phyloP scores from a whole-genome alignment of 2,113 vertebrate genomes.

The Seriola dumerili region DNA sequence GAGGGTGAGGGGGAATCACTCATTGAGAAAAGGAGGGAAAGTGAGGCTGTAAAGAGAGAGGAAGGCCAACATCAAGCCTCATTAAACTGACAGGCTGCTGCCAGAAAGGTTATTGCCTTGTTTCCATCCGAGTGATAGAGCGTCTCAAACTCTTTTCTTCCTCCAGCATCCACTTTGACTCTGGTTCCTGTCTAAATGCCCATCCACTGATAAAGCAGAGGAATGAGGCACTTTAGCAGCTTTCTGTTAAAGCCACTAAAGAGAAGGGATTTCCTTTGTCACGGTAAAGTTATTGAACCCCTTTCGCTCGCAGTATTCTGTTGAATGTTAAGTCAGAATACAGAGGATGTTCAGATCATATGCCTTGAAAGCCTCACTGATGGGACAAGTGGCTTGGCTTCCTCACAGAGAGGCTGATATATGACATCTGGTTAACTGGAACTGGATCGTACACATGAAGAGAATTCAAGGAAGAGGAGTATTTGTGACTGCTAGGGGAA shows the following conservation, averaged over 20 bases:
- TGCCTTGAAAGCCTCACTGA: constrained; percentile 52
- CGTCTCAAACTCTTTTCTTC: constrained; percentile 46
- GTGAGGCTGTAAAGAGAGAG: constrained; percentile 53
- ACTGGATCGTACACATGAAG: constrained; percentile 57
- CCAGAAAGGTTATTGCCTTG: constrained; percentile 65
- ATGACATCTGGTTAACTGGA: constrained; percentile 79
- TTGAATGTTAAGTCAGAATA: constrained; percentile 57
- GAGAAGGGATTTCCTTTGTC: constrained; percentile 73
- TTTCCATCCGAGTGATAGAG: constrained; percentile 66
- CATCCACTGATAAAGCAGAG: constrained; percentile 60
- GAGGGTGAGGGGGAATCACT: constrained; percentile 35
- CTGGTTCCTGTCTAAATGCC: constrained; percentile 71
- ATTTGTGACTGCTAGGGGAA: constrained; percentile 28
- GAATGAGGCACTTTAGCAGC: constrained; percentile 68
- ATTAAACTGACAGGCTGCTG: constrained; percentile 69
- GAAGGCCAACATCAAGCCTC: constrained; percentile 61
- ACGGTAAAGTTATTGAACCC: constrained; percentile 54
- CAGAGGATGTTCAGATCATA: constrained; percentile 61
- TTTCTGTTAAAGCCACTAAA: constrained; percentile 68
- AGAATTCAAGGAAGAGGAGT: constrained; percentile 38
- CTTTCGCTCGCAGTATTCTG: constrained; percentile 46
- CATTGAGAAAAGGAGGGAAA: constrained; percentile 48
- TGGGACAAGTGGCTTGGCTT: constrained; percentile 65
- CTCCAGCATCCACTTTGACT: constrained; percentile 50
- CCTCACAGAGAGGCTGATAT: constrained; percentile 62